Conservation (phyloP, 2,888 invertebrate genomes). For the Cenopis cana region DNA sequence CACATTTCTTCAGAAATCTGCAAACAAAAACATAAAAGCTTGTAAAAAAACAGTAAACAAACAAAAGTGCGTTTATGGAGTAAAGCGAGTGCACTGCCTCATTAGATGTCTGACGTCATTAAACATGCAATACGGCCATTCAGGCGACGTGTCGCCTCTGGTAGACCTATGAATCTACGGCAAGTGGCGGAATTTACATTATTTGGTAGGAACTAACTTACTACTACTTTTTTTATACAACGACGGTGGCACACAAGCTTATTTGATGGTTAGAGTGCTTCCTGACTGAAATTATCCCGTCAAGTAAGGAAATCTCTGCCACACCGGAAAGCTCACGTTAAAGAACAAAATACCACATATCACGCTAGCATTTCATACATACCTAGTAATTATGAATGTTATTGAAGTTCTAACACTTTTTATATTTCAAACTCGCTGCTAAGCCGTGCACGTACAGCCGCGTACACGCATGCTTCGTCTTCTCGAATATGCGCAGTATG, state of each 20-base stretch:
- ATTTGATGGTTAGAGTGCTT: no score
- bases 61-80: slow-evolving; percentile 44
- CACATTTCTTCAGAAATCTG: neutral
- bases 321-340: no score
- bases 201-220: neutral
- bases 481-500: no score
- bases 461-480: no score
- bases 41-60: slow-evolving; percentile 35
- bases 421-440: no score
- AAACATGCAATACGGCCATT: slow-evolving; percentile 83
- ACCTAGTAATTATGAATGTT: neutral
- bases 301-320: no score
- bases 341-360: no score
- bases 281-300: no score
- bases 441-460: no score
- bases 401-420: neutral
- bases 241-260: no score
- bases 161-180: slow-evolving; percentile 62
- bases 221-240: no score
- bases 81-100: slow-evolving; percentile 67
- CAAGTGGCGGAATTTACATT: slow-evolving; percentile 45
- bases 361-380: no score
- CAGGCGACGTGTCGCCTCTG: slow-evolving; percentile 75
- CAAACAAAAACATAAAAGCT: neutral
- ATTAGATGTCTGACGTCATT: slow-evolving; percentile 81